Conservation (phyloP, 2,797 vertebrate genomes). For the Xenentodon cancila region DNA sequence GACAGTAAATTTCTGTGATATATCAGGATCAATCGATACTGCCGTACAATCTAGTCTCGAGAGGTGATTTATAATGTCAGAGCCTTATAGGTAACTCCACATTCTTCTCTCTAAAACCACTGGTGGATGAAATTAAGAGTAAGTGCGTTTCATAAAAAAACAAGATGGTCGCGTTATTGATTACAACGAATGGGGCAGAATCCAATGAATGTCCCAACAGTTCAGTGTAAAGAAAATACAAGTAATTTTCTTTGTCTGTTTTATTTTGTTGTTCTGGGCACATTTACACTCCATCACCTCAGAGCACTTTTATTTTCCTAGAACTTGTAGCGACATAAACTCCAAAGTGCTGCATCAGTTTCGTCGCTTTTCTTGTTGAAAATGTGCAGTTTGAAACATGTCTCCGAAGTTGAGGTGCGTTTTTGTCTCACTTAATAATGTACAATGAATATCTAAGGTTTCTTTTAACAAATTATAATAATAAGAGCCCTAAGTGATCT, state of each 20-base stretch:
- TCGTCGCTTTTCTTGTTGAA: conserved; percentile 53
- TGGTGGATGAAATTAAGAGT: conserved; percentile 99
- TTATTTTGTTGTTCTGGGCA: conserved; percentile 89
- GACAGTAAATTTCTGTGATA: conserved; percentile 99
- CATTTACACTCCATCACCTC: conserved; percentile 92
- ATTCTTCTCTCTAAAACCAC: conserved; percentile 99
- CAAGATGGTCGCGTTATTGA: conserved; percentile 99
- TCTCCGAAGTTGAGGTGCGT: too few relatives aligned
- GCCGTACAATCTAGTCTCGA: conserved; percentile 92
- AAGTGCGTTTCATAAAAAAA: conserved; percentile 99
- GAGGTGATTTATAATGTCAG: conserved; percentile 99
- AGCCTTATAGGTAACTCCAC: conserved; percentile 99
- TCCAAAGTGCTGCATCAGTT: conserved; percentile 74
- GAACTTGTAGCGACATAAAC: conserved; percentile 90
- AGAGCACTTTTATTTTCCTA: conserved; percentile 90
- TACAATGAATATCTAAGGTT: too few relatives aligned
- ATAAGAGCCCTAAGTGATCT: too few relatives aligned
- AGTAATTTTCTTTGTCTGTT: conserved; percentile 94
- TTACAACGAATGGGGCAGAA: conserved; percentile 98
- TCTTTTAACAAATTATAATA: too few relatives aligned
- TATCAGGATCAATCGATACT: conserved; percentile 99
- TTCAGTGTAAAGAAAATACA: conserved; percentile 98
- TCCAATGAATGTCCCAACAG: conserved; percentile 97
- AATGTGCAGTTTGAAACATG: background rate
- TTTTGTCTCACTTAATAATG: too few relatives aligned